Evolutionary conservation across 2,113 vertebrate genomes (phyloP).

Genomic region (Trochalopteron elliotii): DNA sequence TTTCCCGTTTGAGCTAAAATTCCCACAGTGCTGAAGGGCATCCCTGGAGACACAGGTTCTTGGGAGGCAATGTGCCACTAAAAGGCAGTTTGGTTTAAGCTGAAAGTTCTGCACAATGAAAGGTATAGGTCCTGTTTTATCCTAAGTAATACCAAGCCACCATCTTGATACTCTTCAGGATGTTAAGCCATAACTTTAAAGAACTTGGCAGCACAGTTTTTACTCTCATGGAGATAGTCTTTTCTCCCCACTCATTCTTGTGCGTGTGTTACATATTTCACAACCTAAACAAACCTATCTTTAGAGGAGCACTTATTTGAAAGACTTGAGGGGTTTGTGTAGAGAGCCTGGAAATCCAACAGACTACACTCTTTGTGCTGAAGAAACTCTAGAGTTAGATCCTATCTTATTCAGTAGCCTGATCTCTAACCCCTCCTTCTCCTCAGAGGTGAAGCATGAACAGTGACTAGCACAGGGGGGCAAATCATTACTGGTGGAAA

Average conservation of each 20-base stretch:
- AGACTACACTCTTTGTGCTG: neutral
- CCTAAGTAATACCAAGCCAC: neutral
- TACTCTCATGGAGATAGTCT: neutral
- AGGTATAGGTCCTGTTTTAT: neutral
- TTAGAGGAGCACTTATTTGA: neutral
- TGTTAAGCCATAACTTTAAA: neutral
- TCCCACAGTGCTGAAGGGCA: neutral
- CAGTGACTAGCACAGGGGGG: neutral
- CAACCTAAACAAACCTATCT: neutral
- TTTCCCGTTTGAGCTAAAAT: neutral
- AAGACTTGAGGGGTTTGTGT: neutral
- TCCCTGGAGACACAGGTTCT: accelerated
- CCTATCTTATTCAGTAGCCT: neutral
- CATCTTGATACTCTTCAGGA: neutral
- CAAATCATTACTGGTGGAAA: neutral
- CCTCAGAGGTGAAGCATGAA: neutral
- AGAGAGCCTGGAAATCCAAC: neutral
- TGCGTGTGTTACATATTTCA: neutral
- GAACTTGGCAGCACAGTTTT: neutral
- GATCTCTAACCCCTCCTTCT: neutral
- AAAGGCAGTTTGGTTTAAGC: neutral
- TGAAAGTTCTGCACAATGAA: neutral
- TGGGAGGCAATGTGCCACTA: neutral
- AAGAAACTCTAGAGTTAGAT: neutral
- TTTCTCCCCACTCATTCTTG: neutral